Conservation (phyloP, 2,888 invertebrate species). For the Lampropteryx suffumata region DNA sequence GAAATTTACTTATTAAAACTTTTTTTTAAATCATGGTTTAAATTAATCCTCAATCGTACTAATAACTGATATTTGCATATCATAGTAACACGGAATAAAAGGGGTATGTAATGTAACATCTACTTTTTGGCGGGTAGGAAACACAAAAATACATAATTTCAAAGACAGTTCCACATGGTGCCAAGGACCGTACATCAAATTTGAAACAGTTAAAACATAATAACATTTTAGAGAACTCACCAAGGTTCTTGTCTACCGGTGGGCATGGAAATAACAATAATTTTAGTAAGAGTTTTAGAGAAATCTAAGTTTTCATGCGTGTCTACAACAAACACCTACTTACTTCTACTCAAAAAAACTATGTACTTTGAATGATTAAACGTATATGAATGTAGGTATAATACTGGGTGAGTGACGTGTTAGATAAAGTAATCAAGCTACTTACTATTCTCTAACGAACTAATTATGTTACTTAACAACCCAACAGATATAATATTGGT, state of each 20-base stretch:
- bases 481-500: too few relatives aligned
- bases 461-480: too few relatives aligned
- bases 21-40: too few relatives aligned
- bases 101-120: too few relatives aligned
- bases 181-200: conserved; percentile 2
- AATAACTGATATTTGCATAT: too few relatives aligned
- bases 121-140: too few relatives aligned
- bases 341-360: conserved; percentile 6
- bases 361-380: not conserved
- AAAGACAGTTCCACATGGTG: conserved; percentile 17
- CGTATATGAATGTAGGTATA: not conserved
- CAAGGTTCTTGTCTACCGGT: conserved; percentile 78
- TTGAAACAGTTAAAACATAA: not conserved
- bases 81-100: too few relatives aligned
- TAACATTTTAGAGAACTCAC: conserved; percentile 59
- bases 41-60: too few relatives aligned
- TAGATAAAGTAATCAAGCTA: not conserved
- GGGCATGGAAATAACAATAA: conserved; percentile 66
- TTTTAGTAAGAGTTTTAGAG: conserved; percentile 8
- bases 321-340: not conserved
- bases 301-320: conserved; percentile 13
- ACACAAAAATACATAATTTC: not conserved
- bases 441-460: too few relatives aligned
- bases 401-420: conserved; percentile 1
- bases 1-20: too few relatives aligned